Base-by-base conservation (phyloP, 1,140 invertebrate genomes). In the Macrobrachium rosenbergii region DNA sequence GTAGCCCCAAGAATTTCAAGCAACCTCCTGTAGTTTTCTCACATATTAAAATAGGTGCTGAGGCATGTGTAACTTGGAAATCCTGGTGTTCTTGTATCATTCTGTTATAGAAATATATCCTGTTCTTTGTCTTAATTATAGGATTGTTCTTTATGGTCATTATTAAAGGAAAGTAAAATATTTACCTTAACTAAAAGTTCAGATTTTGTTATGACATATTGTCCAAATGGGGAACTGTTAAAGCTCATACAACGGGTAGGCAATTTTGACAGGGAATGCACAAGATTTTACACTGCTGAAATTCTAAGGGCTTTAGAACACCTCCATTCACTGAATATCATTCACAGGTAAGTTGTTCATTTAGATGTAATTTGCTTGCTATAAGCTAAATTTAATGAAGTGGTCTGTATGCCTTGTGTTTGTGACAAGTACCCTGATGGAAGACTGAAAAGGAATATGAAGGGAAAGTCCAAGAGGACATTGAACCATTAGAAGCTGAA, bases 161-260 rank as follows among this genome's bases (percentile, higher is more conserved):
- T 52, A 52, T 8, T 72, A 17, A 21, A n/a, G 3, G 43, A 80
- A 59, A 28, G 45, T 83, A 37, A 63, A 17, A 16, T 43, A 23
- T 80, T 43, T 62, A 76, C 83, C 84, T 85, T 88, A 86, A 85
- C 62, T 45, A 45, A 10, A 21, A 37, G 5, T n/a, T 2, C 89
- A 95, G 94, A 99, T 93, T 99, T 99, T 94, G 98, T 98, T 2
- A 94, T 99, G 90, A 97, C 96, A 8, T 99, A 98, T 93, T 98
- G 98, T 37, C 96, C 97, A 92, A 96, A 98, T 91, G 98, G 98
- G 45, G 99, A 99, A 92, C 92, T 99, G 17, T 92, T 99, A 84
- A 95, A 96, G 52, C 96, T 98, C 91, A 96, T 99, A 88, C 96
- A 97, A 91, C 96, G 97, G 92, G 94, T 97, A 89, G 97, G 96